These are phyloP conservation scores for Microhierax caerulescens DNA, from an alignment of 2,797 vertebrate genomes.

Conservation along the genomic window DNA sequence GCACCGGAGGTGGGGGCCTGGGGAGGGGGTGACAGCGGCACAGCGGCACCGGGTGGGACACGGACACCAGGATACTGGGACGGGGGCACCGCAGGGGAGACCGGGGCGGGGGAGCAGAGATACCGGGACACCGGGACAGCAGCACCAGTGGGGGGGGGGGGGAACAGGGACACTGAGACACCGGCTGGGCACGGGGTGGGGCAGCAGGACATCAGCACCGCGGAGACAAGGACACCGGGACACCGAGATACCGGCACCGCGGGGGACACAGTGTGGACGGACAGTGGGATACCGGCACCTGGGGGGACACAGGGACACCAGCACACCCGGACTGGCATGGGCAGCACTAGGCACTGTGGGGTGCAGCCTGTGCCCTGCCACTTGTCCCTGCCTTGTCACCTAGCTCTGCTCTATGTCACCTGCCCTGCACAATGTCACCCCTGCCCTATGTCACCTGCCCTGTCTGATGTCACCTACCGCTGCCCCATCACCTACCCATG, in stretches of 20 bases:
- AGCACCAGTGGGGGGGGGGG: too few relatives aligned
- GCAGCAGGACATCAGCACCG: background rate
- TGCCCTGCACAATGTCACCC: background rate
- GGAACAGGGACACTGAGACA: too few relatives aligned
- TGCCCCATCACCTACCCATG: too few relatives aligned
- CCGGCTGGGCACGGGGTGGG: too few relatives aligned
- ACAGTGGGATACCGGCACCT: fast-evolving
- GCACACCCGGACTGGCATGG: fast-evolving
- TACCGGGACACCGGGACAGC: fast-evolving
- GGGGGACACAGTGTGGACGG: background rate
- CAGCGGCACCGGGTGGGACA: background rate
- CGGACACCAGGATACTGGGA: fast-evolving
- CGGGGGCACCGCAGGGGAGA: fast-evolving
- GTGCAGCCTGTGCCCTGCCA: fast-evolving
- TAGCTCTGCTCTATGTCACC: background rate
- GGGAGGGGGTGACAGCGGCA: too few relatives aligned
- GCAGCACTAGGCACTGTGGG: background rate
- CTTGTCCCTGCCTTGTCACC: background rate
- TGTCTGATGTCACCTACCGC: background rate
- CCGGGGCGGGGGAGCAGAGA: fast-evolving
- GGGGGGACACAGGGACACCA: fast-evolving
- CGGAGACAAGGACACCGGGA: fast-evolving
- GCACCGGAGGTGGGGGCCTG: background rate
- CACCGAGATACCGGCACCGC: too few relatives aligned
- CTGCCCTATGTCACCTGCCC: background rate